phyloP scores from a whole-genome alignment of 64 coral and sea anemone genomes.

The Catalaphyllia jardinei region DNA sequence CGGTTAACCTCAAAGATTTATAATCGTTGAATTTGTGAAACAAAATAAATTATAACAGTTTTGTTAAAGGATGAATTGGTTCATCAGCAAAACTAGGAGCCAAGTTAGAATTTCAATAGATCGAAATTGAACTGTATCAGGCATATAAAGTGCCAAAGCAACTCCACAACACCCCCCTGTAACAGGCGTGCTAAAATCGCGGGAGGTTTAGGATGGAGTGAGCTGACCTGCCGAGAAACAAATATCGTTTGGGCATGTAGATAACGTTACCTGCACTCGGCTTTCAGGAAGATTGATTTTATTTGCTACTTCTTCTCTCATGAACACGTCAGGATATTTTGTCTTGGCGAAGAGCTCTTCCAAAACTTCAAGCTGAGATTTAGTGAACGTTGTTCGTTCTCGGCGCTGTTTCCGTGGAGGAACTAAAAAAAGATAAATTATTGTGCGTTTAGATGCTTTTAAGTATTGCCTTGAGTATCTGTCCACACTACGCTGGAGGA shows the following conservation, averaged over 20 bases:
- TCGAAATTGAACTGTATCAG: too few species aligned
- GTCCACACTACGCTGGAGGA: too few species aligned
- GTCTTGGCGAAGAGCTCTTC: conserved; percentile 69
- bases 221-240: neutral
- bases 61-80: too few species aligned
- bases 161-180: too few species aligned
- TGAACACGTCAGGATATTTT: conserved; percentile 67
- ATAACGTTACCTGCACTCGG: conserved; percentile 53
- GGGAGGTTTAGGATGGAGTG: too few species aligned
- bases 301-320: conserved; percentile 68
- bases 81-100: too few species aligned
- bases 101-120: too few species aligned
- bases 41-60: too few species aligned
- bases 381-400: conserved; percentile 68
- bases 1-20: too few species aligned
- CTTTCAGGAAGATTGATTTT: conserved; percentile 72
- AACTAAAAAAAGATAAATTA: conserved; percentile 5
- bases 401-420: conserved; percentile 61
- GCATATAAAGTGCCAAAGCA: too few species aligned
- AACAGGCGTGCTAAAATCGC: too few species aligned
- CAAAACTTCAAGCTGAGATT: conserved; percentile 64
- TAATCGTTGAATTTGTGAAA: too few species aligned
- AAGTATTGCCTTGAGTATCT: neutral
- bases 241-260: neutral
- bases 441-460: neutral